These are phyloP conservation scores for Micrasema minimum DNA, from an alignment of 1,140 invertebrate genomes.

Conservation along the genomic window DNA sequence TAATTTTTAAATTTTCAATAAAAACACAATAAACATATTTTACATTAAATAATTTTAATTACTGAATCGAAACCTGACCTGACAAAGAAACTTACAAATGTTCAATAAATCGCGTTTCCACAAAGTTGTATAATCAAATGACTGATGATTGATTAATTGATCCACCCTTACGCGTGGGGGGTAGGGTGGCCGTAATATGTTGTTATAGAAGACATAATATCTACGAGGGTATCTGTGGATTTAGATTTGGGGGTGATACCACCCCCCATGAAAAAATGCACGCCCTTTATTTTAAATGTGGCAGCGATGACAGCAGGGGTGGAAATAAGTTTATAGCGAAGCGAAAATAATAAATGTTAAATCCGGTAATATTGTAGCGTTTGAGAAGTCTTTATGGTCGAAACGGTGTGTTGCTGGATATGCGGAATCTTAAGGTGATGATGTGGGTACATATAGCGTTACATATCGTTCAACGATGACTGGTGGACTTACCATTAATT, in stretches of 20 bases:
- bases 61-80: no score
- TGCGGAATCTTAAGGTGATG: no score
- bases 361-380: not conserved
- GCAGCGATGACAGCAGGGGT: conserved; percentile 31
- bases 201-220: no score
- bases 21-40: no score
- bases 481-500: no score
- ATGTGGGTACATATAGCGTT: no score
- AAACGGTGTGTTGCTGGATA: no score
- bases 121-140: conserved; percentile 2
- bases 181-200: not conserved
- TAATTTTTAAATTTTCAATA: no score
- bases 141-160: conserved; percentile 28
- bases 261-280: conserved; percentile 47
- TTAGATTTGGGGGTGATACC: conserved; percentile 28
- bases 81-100: no score
- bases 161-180: conserved; percentile 4
- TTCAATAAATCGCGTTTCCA: not conserved
- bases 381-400: no score
- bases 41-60: no score
- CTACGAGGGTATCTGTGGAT: conserved; percentile 13
- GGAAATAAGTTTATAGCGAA: conserved; percentile 9
- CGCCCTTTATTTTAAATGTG: conserved; percentile 52
- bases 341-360: conserved; percentile 12
- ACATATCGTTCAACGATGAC: no score